phyloP scores from a whole-genome alignment of 2,888 invertebrate species.

The Mythimna albipuncta region DNA sequence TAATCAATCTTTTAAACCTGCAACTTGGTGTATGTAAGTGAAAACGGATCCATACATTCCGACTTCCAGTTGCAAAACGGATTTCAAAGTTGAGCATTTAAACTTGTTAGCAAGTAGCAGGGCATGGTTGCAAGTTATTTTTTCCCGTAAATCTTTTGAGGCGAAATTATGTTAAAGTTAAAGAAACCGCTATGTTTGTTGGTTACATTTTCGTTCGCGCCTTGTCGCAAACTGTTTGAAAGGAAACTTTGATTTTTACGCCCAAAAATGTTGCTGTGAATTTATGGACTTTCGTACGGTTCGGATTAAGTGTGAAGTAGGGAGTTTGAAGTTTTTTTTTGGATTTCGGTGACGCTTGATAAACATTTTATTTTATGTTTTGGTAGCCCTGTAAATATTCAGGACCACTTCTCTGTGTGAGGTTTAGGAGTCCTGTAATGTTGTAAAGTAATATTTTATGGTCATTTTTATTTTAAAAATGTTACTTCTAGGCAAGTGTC shows the following conservation, averaged over 20 bases:
- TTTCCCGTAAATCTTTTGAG: conserved; percentile 68
- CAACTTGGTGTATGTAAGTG: conserved; percentile 57
- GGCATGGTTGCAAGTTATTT: conserved; percentile 57
- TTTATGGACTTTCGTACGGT: conserved; percentile 54
- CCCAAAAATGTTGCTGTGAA: conserved; percentile 57
- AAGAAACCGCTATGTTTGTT: conserved; percentile 60
- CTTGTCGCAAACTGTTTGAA: conserved; percentile 28
- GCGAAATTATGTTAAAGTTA: conserved; percentile 61
- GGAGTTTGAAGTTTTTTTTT: conserved; percentile 45
- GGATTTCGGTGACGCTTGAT: conserved; percentile 24
- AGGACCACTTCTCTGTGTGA: background rate
- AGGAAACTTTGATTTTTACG: conserved; percentile 64
- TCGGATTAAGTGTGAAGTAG: conserved; percentile 37
- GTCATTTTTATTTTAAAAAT: too few species aligned
- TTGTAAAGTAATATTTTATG: too few species aligned
- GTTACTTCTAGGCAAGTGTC: too few species aligned
- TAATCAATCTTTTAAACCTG: conserved; percentile 59
- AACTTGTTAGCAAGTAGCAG: conserved; percentile 72
- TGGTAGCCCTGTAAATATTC: background rate
- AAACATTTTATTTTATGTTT: conserved; percentile 36
- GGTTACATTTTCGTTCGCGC: conserved; percentile 46
- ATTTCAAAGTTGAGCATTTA: conserved; percentile 75
- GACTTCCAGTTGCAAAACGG: conserved; percentile 73
- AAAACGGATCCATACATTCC: conserved; percentile 60
- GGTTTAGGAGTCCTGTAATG: too few species aligned